These are phyloP conservation scores for Aeoliscus strigatus DNA, from an alignment of 2,797 vertebrate genomes.

Conservation along the genomic window DNA sequence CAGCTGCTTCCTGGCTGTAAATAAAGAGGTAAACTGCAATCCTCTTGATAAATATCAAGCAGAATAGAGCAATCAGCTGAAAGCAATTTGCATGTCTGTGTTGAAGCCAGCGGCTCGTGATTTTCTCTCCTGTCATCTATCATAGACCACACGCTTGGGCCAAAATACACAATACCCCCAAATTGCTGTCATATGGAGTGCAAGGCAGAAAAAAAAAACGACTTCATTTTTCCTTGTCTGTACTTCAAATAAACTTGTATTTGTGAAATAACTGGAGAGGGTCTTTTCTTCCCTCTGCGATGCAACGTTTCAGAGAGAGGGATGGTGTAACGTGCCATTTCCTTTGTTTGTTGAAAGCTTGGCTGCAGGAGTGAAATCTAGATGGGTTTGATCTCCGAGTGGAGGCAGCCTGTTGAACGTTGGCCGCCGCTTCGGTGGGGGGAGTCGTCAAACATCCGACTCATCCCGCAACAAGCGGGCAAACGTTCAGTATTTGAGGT, in stretches of 20 bases:
- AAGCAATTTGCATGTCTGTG: constrained; percentile 85
- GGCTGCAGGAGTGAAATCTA: constrained; percentile 61
- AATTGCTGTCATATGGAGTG: constrained; percentile 92
- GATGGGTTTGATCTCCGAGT: constrained; percentile 53
- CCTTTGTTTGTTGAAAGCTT: constrained; percentile 75
- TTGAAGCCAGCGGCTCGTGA: constrained; percentile 78
- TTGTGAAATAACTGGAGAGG: constrained; percentile 83
- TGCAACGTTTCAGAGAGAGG: constrained; percentile 68
- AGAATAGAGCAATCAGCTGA: constrained; percentile 84
- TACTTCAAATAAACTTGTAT: constrained; percentile 85
- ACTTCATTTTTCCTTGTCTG: constrained; percentile 77
- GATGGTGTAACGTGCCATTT: constrained; percentile 74
- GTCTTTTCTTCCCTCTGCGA: constrained; percentile 52
- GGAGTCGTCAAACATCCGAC: constrained; percentile 38
- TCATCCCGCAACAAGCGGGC: constrained; percentile 33
- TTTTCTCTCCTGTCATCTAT: constrained; percentile 92
- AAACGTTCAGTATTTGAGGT: constrained; percentile 22
- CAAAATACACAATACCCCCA: constrained; percentile 91
- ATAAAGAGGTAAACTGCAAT: constrained; percentile 64
- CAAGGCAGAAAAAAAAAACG: constrained; percentile 80
- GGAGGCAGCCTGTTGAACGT: constrained; percentile 51
- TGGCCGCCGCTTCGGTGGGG: constrained; percentile 32
- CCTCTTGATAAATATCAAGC: constrained; percentile 83
- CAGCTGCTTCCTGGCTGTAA: constrained; percentile 69
- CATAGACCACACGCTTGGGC: constrained; percentile 78